These are phyloP conservation scores for Notodonta dromedarius DNA, from an alignment of 2,888 invertebrate species.

Conservation along the genomic window DNA sequence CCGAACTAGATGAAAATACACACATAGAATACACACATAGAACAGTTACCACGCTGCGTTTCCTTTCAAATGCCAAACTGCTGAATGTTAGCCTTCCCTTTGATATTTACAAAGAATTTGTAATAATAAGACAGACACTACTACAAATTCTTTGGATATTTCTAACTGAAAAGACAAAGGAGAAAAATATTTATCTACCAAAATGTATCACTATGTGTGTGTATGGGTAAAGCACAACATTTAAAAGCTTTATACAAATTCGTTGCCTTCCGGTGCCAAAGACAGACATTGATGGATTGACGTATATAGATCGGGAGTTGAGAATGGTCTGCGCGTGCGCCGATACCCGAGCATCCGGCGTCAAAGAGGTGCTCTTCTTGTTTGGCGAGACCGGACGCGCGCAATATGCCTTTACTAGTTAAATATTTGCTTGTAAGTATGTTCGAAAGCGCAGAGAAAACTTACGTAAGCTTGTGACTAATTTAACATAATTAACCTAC, in stretches of 20 bases:
- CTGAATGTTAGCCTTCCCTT: too few species aligned
- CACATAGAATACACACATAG: too few species aligned
- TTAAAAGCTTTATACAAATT: slow-evolving; percentile 3
- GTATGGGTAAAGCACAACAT: not conserved
- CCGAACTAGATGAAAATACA: too few species aligned
- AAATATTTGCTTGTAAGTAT: slow-evolving; percentile 42
- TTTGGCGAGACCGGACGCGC: slow-evolving; percentile 52
- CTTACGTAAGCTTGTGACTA: slow-evolving; percentile 8
- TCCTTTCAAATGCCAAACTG: too few species aligned
- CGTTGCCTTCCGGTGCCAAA: slow-evolving; percentile 42
- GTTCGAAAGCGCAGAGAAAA: slow-evolving; percentile 21
- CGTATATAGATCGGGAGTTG: slow-evolving; percentile 55
- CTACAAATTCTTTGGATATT: too few species aligned
- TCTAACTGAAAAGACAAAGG: too few species aligned
- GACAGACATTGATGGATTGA: slow-evolving; percentile 62
- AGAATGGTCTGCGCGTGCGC: slow-evolving; percentile 47
- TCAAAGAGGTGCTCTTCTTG: slow-evolving; percentile 44
- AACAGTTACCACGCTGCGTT: too few species aligned
- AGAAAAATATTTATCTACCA: too few species aligned
- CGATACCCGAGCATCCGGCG: slow-evolving; percentile 57
- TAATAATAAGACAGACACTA: too few species aligned
- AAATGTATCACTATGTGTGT: too few species aligned
- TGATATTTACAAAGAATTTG: too few species aligned
- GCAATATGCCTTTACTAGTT: slow-evolving; percentile 42
- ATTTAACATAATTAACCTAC: slow-evolving; percentile 5